Evolutionary conservation across 2,113 vertebrate species (phyloP).

Genomic region (Charina bottae): DNA sequence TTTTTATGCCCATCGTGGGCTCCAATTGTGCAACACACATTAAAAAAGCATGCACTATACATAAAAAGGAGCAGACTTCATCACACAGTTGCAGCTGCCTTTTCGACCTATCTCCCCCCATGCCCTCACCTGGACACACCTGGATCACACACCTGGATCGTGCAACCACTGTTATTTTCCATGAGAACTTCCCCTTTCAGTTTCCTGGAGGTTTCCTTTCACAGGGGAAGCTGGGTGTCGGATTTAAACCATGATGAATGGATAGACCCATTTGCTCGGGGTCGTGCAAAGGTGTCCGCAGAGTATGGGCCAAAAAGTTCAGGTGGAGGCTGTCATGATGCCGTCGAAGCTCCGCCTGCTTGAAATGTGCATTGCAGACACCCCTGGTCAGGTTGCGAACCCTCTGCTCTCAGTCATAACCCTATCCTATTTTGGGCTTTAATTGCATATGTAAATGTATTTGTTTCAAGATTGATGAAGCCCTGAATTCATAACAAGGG

Average conservation of each 20-base stretch:
- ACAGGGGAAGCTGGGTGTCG: fast-evolving
- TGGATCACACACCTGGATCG: neutral
- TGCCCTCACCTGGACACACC: too few species aligned
- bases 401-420: neutral
- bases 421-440: slow-evolving; percentile 23
- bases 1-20: too few species aligned
- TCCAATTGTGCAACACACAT: too few species aligned
- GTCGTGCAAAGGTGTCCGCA: fast-evolving
- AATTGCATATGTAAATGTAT: neutral
- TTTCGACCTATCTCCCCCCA: too few species aligned
- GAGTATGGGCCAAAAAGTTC: too few species aligned
- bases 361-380: too few species aligned
- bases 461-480: slow-evolving; percentile 27
- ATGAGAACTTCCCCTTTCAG: neutral
- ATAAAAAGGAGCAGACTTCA: too few species aligned
- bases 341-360: too few species aligned
- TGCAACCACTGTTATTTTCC: neutral
- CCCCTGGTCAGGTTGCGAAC: neutral
- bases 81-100: too few species aligned
- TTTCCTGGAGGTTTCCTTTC: neutral
- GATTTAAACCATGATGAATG: fast-evolving
- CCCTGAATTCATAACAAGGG: slow-evolving; percentile 24
- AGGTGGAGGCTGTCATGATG: too few species aligned
- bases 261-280: fast-evolving
- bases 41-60: too few species aligned